These are phyloP conservation scores for Drosophila burlai DNA, from an alignment of 1,140 invertebrate species.

Conservation along the genomic window DNA sequence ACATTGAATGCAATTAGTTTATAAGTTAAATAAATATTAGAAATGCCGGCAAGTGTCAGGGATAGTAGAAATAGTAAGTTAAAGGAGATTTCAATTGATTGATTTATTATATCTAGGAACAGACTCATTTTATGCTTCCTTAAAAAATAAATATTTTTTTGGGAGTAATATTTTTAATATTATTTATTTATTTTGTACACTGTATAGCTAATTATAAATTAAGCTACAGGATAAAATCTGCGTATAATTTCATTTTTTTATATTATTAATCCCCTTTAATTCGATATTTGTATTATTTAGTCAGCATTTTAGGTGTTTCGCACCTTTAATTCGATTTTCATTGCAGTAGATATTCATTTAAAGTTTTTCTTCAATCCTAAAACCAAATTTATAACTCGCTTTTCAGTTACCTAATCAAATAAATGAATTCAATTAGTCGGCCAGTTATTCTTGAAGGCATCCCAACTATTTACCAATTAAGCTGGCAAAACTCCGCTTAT, in stretches of 20 bases:
- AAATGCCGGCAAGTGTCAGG: not conserved
- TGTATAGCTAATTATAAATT: too few species aligned
- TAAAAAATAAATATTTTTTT: too few species aligned
- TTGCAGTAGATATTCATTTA: not conserved
- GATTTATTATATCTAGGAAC: too few species aligned
- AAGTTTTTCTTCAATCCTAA: slow-evolving; percentile 12
- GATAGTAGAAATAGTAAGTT: not conserved
- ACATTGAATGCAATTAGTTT: slow-evolving; percentile 1
- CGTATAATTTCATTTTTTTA: too few species aligned
- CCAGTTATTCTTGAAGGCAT: slow-evolving; percentile 7
- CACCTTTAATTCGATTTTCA: not conserved
- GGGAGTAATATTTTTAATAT: too few species aligned
- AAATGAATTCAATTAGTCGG: slow-evolving; percentile 43
- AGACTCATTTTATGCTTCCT: too few species aligned
- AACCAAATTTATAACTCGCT: slow-evolving; percentile 13
- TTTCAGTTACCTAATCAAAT: slow-evolving; percentile 46
- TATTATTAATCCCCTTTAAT: too few species aligned
- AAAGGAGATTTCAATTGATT: too few species aligned
- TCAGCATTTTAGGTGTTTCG: not conserved
- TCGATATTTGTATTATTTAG: not conserved
- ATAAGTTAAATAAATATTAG: slow-evolving; percentile 7
- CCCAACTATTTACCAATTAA: slow-evolving; percentile 51
- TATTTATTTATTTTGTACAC: too few species aligned
- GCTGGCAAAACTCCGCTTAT: slow-evolving; percentile 13
- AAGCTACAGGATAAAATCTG: too few species aligned